Conservation (phyloP, 2,113 vertebrate species). For the Oreotrochilus melanogaster region DNA sequence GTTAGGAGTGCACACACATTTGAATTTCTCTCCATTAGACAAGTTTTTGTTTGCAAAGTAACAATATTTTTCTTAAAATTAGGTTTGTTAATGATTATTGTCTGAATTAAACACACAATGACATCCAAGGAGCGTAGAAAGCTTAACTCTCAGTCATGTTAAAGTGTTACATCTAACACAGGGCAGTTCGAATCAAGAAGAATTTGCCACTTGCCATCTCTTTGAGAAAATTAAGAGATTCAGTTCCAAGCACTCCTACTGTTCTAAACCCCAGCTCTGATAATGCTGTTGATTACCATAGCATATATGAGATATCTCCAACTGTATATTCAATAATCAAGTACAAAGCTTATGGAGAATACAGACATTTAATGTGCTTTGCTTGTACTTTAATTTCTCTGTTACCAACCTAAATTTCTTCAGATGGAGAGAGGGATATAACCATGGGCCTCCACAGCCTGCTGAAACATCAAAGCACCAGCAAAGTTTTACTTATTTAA, state of each 20-base stretch:
- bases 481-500: background rate
- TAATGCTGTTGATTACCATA: background rate
- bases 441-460: background rate
- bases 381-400: background rate
- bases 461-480: background rate
- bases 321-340: background rate
- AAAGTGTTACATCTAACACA: background rate
- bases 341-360: background rate
- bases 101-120: background rate
- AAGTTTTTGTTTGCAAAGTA: background rate
- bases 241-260: background rate
- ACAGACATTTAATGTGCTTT: background rate
- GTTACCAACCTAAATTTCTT: background rate
- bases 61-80: background rate
- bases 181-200: background rate
- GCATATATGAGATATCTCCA: background rate
- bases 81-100: background rate
- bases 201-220: accelerated
- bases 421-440: background rate
- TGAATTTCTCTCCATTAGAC: background rate
- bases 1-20: background rate
- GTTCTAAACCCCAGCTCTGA: background rate
- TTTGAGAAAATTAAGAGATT: background rate
- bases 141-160: background rate
- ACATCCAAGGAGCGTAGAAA: background rate